Percentiles rank a stretch among this genome's conserved stretches.
These are phyloP conservation scores for Danionella dracula DNA, from an alignment of 2,797 vertebrate genomes.

Conservation along the genomic window DNA sequence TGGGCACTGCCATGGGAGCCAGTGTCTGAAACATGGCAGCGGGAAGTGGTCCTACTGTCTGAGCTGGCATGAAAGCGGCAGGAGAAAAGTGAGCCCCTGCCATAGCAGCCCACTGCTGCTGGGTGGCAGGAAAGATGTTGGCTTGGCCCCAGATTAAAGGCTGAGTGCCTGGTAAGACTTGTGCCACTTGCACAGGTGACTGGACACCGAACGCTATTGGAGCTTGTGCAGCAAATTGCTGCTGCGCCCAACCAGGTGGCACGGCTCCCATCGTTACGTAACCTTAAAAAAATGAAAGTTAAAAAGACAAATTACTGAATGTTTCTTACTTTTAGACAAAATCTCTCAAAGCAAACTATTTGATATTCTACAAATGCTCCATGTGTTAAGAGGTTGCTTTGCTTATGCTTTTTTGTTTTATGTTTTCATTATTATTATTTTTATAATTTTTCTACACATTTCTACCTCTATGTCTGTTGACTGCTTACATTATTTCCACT, in stretches of 20 bases:
- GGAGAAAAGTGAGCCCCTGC: slow-evolving; percentile 90
- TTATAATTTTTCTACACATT: too few relatives aligned
- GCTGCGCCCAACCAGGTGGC: slow-evolving; percentile 95
- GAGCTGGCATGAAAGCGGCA: slow-evolving; percentile 96
- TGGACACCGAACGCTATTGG: slow-evolving; percentile 92
- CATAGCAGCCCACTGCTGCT: slow-evolving; percentile 97
- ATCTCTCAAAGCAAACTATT: too few relatives aligned
- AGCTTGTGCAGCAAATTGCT: slow-evolving; percentile 84
- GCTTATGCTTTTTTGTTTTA: too few relatives aligned
- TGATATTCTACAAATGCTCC: too few relatives aligned
- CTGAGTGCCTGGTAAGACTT: slow-evolving; percentile 94
- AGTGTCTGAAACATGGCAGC: slow-evolving; percentile 96
- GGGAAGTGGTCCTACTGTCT: slow-evolving; percentile 91
- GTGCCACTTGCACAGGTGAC: slow-evolving; percentile 82
- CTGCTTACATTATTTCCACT: too few relatives aligned
- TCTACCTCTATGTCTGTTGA: too few relatives aligned
- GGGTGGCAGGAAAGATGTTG: slow-evolving; percentile 88
- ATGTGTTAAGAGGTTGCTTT: too few relatives aligned
- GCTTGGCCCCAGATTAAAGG: slow-evolving; percentile 95
- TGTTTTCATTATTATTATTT: too few relatives aligned
- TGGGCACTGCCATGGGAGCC: slow-evolving; percentile 79
- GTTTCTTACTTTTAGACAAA: too few relatives aligned
- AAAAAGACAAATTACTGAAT: too few relatives aligned
- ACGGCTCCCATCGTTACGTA: slow-evolving; percentile 99
- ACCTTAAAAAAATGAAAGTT: too few relatives aligned